Evolutionary conservation across 2,113 vertebrate species (phyloP).

Genomic region (Anthoscopus minutus): DNA sequence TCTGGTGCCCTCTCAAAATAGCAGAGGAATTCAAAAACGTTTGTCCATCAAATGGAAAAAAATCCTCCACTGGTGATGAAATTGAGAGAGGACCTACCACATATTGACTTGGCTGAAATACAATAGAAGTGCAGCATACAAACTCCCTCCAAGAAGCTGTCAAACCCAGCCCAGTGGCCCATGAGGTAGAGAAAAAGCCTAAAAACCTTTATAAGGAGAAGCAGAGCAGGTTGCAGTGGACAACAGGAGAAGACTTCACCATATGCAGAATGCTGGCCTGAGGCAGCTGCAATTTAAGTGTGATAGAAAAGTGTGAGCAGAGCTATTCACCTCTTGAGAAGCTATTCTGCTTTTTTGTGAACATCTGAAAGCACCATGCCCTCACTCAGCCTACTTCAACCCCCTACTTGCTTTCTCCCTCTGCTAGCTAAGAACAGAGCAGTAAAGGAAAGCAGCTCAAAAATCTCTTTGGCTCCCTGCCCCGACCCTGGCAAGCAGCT

Average conservation of each 20-base stretch:
- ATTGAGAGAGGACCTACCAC: neutral
- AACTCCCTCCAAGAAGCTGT: neutral
- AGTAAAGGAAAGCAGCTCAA: neutral
- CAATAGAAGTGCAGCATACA: neutral
- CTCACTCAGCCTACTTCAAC: neutral
- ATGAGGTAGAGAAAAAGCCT: neutral
- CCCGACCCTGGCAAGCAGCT: neutral
- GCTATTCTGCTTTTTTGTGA: neutral
- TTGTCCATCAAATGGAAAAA: neutral
- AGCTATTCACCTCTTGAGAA: neutral
- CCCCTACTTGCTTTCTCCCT: neutral
- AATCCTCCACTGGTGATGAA: neutral
- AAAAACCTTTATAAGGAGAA: neutral
- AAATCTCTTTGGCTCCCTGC: neutral
- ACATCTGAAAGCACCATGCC: neutral
- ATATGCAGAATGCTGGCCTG: neutral
- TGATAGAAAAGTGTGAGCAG: neutral
- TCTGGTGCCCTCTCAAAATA: neutral
- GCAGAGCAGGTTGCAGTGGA: neutral
- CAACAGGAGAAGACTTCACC: neutral
- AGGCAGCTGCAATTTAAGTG: neutral
- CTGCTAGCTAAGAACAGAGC: neutral
- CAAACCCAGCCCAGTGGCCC: neutral
- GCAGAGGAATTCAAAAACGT: neutral
- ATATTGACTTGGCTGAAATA: neutral